phyloP scores from a whole-genome alignment of 2,797 vertebrate species.

The Xerus rutilus region DNA sequence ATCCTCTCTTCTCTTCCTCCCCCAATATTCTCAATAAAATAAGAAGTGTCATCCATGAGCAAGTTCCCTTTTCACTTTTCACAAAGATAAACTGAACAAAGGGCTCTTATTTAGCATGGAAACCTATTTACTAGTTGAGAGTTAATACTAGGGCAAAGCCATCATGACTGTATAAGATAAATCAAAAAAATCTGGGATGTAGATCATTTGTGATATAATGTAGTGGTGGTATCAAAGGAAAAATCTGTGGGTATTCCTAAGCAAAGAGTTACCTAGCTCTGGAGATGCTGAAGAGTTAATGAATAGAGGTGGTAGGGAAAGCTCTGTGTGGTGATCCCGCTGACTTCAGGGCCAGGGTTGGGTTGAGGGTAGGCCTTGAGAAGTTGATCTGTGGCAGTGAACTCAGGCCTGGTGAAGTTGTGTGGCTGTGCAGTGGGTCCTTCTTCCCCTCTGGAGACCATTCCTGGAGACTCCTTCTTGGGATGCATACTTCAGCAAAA shows the following conservation, averaged over 20 bases:
- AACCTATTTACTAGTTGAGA: not conserved
- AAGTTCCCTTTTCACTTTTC: not conserved
- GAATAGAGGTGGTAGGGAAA: not conserved
- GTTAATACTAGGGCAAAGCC: not conserved
- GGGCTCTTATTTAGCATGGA: not conserved
- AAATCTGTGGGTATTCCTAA: not conserved
- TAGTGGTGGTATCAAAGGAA: not conserved
- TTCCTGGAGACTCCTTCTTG: not conserved
- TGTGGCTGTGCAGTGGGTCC: not conserved
- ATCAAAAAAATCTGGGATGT: not conserved
- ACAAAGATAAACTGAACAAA: slow-evolving; percentile 17
- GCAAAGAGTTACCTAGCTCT: not conserved
- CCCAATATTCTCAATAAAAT: not conserved
- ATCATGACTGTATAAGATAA: not conserved
- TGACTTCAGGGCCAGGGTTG: not conserved
- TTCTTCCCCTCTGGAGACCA: not conserved
- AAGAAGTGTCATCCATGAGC: not conserved
- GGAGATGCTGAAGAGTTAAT: not conserved
- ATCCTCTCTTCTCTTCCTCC: not conserved
- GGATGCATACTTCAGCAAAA: not conserved
- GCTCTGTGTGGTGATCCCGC: not conserved
- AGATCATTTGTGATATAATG: not conserved
- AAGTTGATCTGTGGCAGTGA: not conserved
- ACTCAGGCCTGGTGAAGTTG: not conserved
- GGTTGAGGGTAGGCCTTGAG: not conserved